phyloP scores from a whole-genome alignment of 2,888 invertebrate genomes.

The Nephrotoma flavescens region DNA sequence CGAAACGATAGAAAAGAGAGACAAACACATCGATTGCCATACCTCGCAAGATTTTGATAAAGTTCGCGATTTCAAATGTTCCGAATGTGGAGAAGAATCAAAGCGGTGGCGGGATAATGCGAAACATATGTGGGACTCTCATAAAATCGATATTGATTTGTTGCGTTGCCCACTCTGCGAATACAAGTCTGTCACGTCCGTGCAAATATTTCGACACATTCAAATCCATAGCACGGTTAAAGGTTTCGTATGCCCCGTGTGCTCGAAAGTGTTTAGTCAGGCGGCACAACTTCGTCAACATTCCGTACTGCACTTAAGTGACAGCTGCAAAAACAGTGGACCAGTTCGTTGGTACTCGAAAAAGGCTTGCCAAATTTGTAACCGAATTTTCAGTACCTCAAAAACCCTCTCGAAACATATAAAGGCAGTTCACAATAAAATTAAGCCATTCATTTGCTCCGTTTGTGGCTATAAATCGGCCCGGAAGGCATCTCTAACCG shows the following conservation, averaged over 20 bases:
- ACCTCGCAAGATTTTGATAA: slow-evolving; percentile 13
- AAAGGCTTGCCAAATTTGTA: slow-evolving; percentile 52
- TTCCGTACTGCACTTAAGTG: slow-evolving; percentile 27
- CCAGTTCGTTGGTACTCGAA: slow-evolving; percentile 37
- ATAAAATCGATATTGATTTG: slow-evolving; percentile 44
- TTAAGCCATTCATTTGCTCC: slow-evolving; percentile 57
- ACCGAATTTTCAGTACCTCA: slow-evolving; percentile 49
- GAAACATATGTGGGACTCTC: slow-evolving; percentile 52
- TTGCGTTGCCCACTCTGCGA: slow-evolving; percentile 41
- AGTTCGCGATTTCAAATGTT: slow-evolving; percentile 35
- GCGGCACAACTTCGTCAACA: slow-evolving; percentile 46
- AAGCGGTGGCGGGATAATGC: slow-evolving; percentile 49
- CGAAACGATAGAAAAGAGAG: slow-evolving; percentile 28
- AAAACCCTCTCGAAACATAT: slow-evolving; percentile 53
- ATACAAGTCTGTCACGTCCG: slow-evolving; percentile 39
- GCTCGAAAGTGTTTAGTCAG: slow-evolving; percentile 47
- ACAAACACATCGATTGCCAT: slow-evolving; percentile 39
- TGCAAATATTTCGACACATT: slow-evolving; percentile 46
- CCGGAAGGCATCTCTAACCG: slow-evolving; percentile 51
- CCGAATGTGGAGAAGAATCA: slow-evolving; percentile 36
- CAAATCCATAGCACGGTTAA: slow-evolving; percentile 40
- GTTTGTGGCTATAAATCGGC: slow-evolving; percentile 59
- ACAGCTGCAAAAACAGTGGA: slow-evolving; percentile 8
- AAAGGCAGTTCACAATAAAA: slow-evolving; percentile 56
- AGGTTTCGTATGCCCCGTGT: slow-evolving; percentile 36